Conservation (phyloP, 2,888 invertebrate genomes). For the Lysandra coridon region DNA sequence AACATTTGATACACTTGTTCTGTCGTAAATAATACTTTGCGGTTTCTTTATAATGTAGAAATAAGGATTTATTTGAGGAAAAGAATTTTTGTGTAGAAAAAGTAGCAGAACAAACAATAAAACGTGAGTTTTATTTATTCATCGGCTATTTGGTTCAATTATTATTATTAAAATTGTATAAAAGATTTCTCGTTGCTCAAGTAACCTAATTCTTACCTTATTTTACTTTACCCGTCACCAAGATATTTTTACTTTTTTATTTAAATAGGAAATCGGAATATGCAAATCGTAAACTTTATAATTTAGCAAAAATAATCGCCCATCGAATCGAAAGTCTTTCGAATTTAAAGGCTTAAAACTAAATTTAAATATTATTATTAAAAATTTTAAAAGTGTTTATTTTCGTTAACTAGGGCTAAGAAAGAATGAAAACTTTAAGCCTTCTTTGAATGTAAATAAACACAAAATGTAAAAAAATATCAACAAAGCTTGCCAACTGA, state of each 20-base stretch:
- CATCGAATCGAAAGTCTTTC: too few relatives aligned
- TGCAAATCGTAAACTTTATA: too few relatives aligned
- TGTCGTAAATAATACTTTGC: neutral
- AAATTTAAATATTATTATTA: neutral
- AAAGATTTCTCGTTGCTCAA: too few relatives aligned
- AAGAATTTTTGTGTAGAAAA: neutral
- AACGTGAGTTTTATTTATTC: neutral
- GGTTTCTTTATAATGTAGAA: neutral
- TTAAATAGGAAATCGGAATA: too few relatives aligned
- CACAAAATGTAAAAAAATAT: neutral
- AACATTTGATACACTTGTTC: slow-evolving; percentile 23
- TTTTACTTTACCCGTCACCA: neutral
- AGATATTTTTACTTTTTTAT: neutral
- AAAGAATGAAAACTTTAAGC: too few relatives aligned
- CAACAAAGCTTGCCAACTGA: neutral
- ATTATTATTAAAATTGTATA: too few relatives aligned
- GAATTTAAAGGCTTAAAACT: neutral
- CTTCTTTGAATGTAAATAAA: neutral
- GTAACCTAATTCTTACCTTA: neutral
- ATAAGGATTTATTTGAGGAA: neutral
- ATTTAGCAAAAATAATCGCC: too few relatives aligned
- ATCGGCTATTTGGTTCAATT: neutral
- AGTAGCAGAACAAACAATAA: neutral
- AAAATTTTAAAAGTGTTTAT: too few relatives aligned
- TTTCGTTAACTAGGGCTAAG: too few relatives aligned